Evolutionary conservation across 2,888 invertebrate species (phyloP), one percentile per base, ranked within the genome.

Genomic region (Drosophila pseudotalamancana): DNA sequence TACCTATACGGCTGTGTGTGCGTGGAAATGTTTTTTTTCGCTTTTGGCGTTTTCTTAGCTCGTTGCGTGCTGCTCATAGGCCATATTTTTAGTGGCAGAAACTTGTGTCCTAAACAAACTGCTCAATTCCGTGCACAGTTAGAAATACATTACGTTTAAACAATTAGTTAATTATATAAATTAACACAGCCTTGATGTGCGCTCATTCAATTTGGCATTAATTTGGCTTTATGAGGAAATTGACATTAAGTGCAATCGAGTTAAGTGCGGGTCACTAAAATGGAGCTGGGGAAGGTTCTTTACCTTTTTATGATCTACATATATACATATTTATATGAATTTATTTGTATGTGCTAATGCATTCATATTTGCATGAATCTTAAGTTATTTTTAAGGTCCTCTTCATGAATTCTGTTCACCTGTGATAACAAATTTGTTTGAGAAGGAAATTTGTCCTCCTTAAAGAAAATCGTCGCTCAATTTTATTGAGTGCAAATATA

Each of bases 91-190:
- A 34, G 56, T 66, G 57, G 69, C 64, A n/a, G 42, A 62, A 59
- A 37, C 29, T 74, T 77, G 64, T 54, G 57, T 57, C 18, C 50
- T 11, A 37, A 56, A 53, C 59, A 75, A 85, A 81, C 50, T 56
- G 71, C 71, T 71, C 70, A 76, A 80, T 83, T 80, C 64, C 65
- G 63, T 60, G 66, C 39, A n/a, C 25, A 29, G 59, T 64, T 82
- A 55, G 60, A 64, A 66, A 67, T 48, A 60, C 77, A 79, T 75
- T 65, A 65, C 50, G 54, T 59, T 65, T 56, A 53, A 78, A 45
- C 72, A 61, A 54, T 60, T 55, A 62, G 46, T 61, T 77, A 83
- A 86, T 79, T 63, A 70, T 65, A 79, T 80, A 61, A 83, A 82
- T 86, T 80, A 86, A 79, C 70, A 63, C 59, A 11, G 35, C 53